Evolutionary conservation across 2,888 invertebrate species (phyloP).

Genomic region (Xestia sexstrigata): DNA sequence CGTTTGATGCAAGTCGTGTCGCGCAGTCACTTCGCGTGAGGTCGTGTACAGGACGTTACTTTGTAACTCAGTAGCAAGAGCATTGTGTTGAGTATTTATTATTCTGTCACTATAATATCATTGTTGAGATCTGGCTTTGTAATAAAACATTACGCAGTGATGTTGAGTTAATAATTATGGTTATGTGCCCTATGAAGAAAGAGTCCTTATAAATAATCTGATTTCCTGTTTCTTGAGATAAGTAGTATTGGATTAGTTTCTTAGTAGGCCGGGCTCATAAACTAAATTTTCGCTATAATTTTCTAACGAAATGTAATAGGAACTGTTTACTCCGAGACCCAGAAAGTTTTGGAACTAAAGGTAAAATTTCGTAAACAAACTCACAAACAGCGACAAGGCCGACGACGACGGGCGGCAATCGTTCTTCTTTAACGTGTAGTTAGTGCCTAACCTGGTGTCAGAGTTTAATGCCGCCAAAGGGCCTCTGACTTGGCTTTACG

Average conservation of each 20-base stretch:
- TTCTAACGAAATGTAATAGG: background rate
- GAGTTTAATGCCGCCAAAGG: too few species aligned
- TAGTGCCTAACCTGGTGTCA: too few species aligned
- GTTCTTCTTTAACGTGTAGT: too few species aligned
- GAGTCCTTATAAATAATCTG: background rate
- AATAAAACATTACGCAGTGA: background rate
- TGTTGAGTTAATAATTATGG: background rate
- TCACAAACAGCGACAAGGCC: too few species aligned
- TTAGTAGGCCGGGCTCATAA: background rate
- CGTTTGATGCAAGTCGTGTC: background rate
- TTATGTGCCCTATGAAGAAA: background rate
- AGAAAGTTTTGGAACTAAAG: too few species aligned
- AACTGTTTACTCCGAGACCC: too few species aligned
- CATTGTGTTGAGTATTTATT: slow-evolving; percentile 10
- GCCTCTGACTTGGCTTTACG: too few species aligned
- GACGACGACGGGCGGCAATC: too few species aligned
- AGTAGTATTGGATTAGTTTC: background rate
- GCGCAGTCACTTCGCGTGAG: background rate
- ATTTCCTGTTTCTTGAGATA: slow-evolving; percentile 1
- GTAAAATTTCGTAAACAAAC: too few species aligned
- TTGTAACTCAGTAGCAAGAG: background rate
- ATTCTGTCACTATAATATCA: background rate
- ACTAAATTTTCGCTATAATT: background rate
- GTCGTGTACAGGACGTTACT: background rate
- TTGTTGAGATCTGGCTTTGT: background rate